phyloP scores from a whole-genome alignment of 1,140 invertebrate species.

The Pseudomyrmex flavicornis region DNA sequence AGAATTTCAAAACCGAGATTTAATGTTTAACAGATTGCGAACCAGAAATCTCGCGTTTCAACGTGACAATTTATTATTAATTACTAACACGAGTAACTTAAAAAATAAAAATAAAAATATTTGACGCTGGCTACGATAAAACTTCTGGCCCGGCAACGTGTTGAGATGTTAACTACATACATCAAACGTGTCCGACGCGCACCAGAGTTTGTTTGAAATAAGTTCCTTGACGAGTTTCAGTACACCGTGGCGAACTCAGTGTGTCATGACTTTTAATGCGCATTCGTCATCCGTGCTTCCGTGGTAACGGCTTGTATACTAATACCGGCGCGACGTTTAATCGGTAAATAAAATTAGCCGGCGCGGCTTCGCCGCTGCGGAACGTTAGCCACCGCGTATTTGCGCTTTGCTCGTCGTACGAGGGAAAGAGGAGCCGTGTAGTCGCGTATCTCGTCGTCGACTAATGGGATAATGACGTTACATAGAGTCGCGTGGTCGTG shows the following conservation, averaged over 20 bases:
- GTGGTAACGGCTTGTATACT: background rate
- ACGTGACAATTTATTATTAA: no score
- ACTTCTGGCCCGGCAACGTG: no score
- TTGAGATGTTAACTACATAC: no score
- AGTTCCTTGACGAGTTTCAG: no score
- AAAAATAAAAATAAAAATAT: no score
- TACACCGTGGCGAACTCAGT: background rate
- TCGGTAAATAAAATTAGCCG: constrained; percentile 64
- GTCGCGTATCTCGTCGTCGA: constrained; percentile 60
- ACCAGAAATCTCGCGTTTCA: no score
- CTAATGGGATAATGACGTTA: constrained; percentile 80
- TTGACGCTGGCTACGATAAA: no score
- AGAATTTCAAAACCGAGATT: no score
- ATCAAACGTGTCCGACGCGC: no score
- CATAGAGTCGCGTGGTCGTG: constrained; percentile 68
- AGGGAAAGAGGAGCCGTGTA: constrained; percentile 14
- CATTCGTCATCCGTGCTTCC: constrained; percentile 13
- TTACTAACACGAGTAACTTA: no score
- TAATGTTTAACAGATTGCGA: no score
- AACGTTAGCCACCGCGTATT: background rate
- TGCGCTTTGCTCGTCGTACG: constrained; percentile 3
- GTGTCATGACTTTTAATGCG: background rate
- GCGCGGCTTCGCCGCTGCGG: constrained; percentile 27
- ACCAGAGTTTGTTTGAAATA: no score
- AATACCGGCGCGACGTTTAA: constrained; percentile 29